Conservation (phyloP, 2,888 invertebrate genomes). For the Lepidochitona cinerea region DNA sequence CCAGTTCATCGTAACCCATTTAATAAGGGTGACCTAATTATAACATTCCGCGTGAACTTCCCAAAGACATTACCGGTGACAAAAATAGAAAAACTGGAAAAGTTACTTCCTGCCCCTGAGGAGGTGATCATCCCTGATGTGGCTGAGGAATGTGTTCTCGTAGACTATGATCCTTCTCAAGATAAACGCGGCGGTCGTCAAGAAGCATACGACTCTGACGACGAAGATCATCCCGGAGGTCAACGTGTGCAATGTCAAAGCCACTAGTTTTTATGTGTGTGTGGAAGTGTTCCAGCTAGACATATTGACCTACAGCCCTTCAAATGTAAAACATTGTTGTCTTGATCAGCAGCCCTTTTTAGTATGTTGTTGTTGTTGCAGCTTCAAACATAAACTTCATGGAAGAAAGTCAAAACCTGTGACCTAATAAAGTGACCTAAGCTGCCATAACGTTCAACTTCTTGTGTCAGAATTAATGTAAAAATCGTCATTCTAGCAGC, state of each 20-base stretch:
- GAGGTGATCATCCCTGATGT: slow-evolving; percentile 82
- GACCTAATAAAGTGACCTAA: too few species aligned
- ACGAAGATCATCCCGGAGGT: slow-evolving; percentile 50
- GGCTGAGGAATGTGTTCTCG: slow-evolving; percentile 81
- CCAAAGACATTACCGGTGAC: slow-evolving; percentile 79
- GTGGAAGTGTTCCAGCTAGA: too few species aligned
- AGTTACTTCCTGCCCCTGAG: slow-evolving; percentile 68
- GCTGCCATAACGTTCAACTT: too few species aligned
- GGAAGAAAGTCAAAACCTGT: too few species aligned
- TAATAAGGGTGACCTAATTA: slow-evolving; percentile 89
- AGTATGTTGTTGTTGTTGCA: too few species aligned
- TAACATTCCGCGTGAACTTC: slow-evolving; percentile 93
- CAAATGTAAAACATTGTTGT: too few species aligned
- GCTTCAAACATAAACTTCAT: too few species aligned
- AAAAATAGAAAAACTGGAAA: slow-evolving; percentile 74
- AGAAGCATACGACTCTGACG: slow-evolving; percentile 61
- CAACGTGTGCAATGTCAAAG: slow-evolving; percentile 67
- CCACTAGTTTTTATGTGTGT: slow-evolving; percentile 43
- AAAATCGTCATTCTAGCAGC: too few species aligned
- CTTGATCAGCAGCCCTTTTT: too few species aligned
- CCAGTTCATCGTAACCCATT: slow-evolving; percentile 95
- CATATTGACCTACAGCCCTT: too few species aligned
- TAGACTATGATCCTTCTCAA: slow-evolving; percentile 77
- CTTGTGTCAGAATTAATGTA: too few species aligned
- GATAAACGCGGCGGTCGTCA: slow-evolving; percentile 17